Base-by-base conservation (phyloP, 2,797 vertebrate species). In the Hippoglossus hippoglossus region DNA sequence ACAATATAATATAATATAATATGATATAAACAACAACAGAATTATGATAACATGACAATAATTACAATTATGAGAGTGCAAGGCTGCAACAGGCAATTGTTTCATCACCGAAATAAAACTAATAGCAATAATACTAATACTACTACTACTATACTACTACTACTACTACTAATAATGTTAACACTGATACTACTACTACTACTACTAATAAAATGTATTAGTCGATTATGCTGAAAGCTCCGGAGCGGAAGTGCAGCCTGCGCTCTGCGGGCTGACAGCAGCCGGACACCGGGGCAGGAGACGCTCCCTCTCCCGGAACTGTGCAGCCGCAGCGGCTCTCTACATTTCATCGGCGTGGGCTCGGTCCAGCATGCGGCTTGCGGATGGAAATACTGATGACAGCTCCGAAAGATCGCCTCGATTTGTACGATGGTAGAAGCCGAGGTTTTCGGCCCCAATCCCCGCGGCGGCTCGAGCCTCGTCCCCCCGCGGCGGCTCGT, bases 321-420 rank as follows among this genome's bases (percentile, higher is more conserved):
- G 74, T 77, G 80, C 89, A 93, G 93, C 93, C 94, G 70, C 81
- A 82, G 84, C 91, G 93, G 94, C 94, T 94, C 94, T 92, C 91
- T 91, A 87, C 6, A 69, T 93, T 95, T 92, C 90, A 83, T 41
- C 91, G 88, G 72, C 88, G 92, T n/a, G 90, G 93, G 94, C 92
- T 94, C 92, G 95, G 93, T 94, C 94, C 94, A 96, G 88, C 92
- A 97, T 96, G 96, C 92, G 92, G 85, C 90, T 89, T 84, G 93
- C 95, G 94, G 95, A 96, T 97, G 96, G 96, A 96, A 94, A 93
- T 96, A 92, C 96, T 96, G 95, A 96, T 97, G 96, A 97, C 96
- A 92, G 96, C n/a, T 97, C 94, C 96, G 96, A 90, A 97, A 96
- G 94, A 96, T 97, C 94, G 96, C 96, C 92, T 97, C 96, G 95